Percentiles rank a stretch among this genome's conserved stretches.
Conservation (phyloP, 2,888 invertebrate genomes). For the Acleris laterana region DNA sequence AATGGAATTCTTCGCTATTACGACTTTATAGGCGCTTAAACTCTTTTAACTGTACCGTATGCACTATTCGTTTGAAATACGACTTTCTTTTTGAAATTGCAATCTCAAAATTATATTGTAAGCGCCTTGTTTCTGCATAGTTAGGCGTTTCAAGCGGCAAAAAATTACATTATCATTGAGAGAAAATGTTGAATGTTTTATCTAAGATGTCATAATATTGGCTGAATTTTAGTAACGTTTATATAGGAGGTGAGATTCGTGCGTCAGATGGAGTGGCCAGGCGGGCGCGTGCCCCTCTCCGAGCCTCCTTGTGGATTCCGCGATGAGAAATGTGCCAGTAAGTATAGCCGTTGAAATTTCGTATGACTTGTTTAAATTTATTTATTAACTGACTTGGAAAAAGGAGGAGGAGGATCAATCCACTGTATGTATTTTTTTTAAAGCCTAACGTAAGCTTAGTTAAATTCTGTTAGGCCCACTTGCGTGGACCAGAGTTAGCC, state of each 20-base stretch:
- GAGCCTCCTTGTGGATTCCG: constrained; percentile 96
- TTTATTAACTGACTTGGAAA: no score
- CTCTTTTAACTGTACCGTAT: constrained; percentile 53
- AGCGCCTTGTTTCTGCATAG: neutral
- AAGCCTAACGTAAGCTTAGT: no score
- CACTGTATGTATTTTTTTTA: no score
- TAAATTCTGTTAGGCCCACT: no score
- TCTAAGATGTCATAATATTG: neutral
- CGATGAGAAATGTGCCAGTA: constrained; percentile 95
- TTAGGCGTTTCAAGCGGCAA: neutral
- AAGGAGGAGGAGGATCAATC: no score
- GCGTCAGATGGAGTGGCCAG: constrained; percentile 90
- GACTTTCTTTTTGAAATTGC: constrained; percentile 26
- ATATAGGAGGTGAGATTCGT: constrained; percentile 89
- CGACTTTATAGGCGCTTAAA: constrained; percentile 35
- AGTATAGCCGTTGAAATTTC: constrained; percentile 57
- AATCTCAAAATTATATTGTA: neutral
- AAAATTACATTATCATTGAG: neutral
- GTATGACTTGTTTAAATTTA: neutral
- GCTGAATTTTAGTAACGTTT: neutral
- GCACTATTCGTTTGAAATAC: constrained; percentile 38
- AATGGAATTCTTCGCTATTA: constrained; percentile 44
- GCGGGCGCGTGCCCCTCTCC: constrained; percentile 90
- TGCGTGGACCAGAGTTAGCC: no score
- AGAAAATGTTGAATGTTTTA: neutral